Conservation (phyloP, 1,140 invertebrate species). For the Apis cerana region DNA sequence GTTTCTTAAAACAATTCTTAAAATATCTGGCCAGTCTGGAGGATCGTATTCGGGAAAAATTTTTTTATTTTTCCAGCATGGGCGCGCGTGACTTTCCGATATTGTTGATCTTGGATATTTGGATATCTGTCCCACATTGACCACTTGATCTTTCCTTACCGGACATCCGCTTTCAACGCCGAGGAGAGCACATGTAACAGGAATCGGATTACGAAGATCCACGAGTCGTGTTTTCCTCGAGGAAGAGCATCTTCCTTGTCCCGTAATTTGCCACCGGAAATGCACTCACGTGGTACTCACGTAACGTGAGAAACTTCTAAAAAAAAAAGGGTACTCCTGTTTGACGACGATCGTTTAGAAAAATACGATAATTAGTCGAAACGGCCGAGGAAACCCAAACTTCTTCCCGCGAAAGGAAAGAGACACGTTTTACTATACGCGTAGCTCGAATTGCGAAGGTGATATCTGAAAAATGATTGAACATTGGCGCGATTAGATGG, state of each 20-base stretch:
- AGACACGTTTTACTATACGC: no score
- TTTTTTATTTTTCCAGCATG: neutral
- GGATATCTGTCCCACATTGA: conserved; percentile 53
- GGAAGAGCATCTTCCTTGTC: neutral
- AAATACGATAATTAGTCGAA: neutral
- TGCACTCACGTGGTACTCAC: neutral
- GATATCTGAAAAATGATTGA: no score
- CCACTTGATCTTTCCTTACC: conserved; percentile 69
- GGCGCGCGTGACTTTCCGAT: conserved; percentile 1
- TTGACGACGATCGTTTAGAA: neutral
- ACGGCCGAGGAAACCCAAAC: neutral
- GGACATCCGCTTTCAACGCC: conserved; percentile 71
- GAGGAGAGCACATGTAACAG: conserved; percentile 38
- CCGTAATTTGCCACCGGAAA: conserved; percentile 21
- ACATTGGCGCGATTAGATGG: no score
- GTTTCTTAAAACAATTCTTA: no score
- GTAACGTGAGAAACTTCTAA: conserved; percentile 23
- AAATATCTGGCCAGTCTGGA: no score
- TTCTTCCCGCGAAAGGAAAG: no score
- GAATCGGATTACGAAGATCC: conserved; percentile 47
- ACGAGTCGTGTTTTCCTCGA: neutral
- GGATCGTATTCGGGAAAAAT: conserved; percentile 16
- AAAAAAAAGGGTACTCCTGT: neutral
- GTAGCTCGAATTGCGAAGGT: no score
- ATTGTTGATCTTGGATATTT: conserved; percentile 64